Conservation (phyloP, 2,113 vertebrate species). For the Otolemur garnettii region DNA sequence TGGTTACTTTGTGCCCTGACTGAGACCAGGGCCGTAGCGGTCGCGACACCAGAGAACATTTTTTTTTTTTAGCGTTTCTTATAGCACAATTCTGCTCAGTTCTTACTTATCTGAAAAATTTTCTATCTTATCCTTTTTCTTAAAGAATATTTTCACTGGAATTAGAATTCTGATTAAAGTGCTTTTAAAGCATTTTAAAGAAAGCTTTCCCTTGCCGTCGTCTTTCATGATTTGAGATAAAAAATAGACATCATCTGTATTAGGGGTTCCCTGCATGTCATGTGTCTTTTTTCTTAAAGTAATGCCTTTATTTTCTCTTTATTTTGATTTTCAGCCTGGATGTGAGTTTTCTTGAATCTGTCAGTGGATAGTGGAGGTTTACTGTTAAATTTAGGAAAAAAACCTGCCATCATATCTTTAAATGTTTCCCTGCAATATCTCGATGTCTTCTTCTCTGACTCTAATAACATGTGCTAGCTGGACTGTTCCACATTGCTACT, state of each 20-base stretch:
- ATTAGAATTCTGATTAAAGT: background rate
- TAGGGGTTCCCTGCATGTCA: background rate
- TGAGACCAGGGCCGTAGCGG: too few relatives aligned
- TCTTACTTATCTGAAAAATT: background rate
- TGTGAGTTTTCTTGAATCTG: background rate
- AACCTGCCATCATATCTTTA: background rate
- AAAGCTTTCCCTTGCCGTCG: background rate
- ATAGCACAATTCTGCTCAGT: background rate
- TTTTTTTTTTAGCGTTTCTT: background rate
- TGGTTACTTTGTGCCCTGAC: too few relatives aligned
- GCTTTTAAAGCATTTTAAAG: background rate
- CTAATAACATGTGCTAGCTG: background rate
- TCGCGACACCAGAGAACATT: background rate
- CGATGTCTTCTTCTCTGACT: background rate
- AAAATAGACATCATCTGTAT: background rate
- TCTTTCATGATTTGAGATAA: background rate
- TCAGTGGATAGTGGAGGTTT: background rate
- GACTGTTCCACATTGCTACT: background rate
- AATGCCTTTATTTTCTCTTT: background rate
- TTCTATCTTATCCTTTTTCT: background rate
- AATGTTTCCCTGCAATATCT: background rate
- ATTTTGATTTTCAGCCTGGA: background rate
- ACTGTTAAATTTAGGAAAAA: background rate
- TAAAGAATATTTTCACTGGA: background rate
- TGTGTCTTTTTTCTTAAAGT: background rate